Evolutionary conservation across 2,888 invertebrate genomes (phyloP).

Genomic region (Caprella mutica): DNA sequence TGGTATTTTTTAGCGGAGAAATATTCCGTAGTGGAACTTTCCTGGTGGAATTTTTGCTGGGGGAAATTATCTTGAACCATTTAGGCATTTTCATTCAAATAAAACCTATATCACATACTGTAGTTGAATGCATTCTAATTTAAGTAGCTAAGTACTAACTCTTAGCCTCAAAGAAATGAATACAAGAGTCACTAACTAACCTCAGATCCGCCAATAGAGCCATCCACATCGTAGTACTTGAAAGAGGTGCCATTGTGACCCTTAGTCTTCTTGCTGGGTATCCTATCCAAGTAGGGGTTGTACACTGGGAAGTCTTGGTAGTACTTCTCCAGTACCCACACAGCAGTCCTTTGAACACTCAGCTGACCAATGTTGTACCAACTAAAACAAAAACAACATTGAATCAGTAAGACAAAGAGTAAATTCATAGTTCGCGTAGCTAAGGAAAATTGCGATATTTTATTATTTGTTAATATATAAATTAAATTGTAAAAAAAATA

Average conservation of each 20-base stretch:
- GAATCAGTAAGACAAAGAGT: not conserved
- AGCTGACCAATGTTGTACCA: slow-evolving; percentile 48
- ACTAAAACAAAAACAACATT: slow-evolving; percentile 13
- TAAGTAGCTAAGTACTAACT: not conserved
- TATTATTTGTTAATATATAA: too few relatives aligned
- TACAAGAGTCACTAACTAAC: slow-evolving; percentile 13
- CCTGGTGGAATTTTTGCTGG: too few relatives aligned
- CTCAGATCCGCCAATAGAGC: slow-evolving; percentile 37
- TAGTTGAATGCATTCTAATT: not conserved
- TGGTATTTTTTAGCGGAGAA: too few relatives aligned
- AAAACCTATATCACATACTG: not conserved
- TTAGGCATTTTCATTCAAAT: not conserved
- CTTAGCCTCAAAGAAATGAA: not conserved
- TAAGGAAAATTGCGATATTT: too few relatives aligned
- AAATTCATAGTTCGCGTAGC: too few relatives aligned
- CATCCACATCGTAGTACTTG: slow-evolving; percentile 96
- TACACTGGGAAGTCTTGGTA: slow-evolving; percentile 93
- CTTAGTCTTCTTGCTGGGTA: slow-evolving; percentile 47
- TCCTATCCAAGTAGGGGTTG: slow-evolving; percentile 86
- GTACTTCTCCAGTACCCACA: slow-evolving; percentile 87
- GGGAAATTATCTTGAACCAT: too few relatives aligned
- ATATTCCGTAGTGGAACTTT: too few relatives aligned
- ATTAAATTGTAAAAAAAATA: too few relatives aligned
- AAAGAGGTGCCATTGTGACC: slow-evolving; percentile 46
- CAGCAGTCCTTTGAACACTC: slow-evolving; percentile 88